Evolutionary conservation across 1,140 invertebrate genomes (phyloP).

Genomic region (Danaus plexippus): DNA sequence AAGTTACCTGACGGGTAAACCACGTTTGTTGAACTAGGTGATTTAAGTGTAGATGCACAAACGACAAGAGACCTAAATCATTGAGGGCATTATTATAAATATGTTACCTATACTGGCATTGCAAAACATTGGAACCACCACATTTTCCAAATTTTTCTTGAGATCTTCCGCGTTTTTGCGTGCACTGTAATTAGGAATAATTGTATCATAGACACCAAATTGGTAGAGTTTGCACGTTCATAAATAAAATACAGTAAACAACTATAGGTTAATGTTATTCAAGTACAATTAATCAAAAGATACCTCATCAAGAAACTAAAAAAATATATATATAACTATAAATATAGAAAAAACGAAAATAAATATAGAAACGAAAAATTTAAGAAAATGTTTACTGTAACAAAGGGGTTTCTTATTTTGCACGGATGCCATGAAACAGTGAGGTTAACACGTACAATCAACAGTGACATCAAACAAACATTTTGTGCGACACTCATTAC

Average conservation of each 20-base stretch:
- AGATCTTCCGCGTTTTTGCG: slow-evolving; percentile 94
- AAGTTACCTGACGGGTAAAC: slow-evolving; percentile 64
- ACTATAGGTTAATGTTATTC: neutral
- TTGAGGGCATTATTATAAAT: slow-evolving; percentile 69
- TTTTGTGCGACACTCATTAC: slow-evolving; percentile 15
- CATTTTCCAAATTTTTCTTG: slow-evolving; percentile 91
- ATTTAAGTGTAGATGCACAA: slow-evolving; percentile 57
- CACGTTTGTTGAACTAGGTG: slow-evolving; percentile 56
- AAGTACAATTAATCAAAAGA: slow-evolving; percentile 3
- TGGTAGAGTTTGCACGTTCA: slow-evolving; percentile 34
- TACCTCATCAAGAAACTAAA: slow-evolving; percentile 1
- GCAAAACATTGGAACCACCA: slow-evolving; percentile 98
- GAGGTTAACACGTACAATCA: slow-evolving; percentile 9
- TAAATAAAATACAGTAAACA: slow-evolving; percentile 9
- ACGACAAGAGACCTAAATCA: slow-evolving; percentile 60
- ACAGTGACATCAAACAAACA: slow-evolving; percentile 10
- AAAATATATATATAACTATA: neutral
- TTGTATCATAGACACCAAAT: slow-evolving; percentile 67
- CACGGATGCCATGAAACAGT: slow-evolving; percentile 4
- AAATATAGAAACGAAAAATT: neutral
- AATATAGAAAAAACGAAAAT: neutral
- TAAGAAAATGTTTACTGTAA: too few species aligned
- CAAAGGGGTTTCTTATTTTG: slow-evolving; percentile 3
- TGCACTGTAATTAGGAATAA: slow-evolving; percentile 81
- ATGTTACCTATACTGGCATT: slow-evolving; percentile 83